These are phyloP conservation scores for Beroe ovata DNA, from an alignment of 37 sponge, comb jelly and placozoan species.

Conservation along the genomic window DNA sequence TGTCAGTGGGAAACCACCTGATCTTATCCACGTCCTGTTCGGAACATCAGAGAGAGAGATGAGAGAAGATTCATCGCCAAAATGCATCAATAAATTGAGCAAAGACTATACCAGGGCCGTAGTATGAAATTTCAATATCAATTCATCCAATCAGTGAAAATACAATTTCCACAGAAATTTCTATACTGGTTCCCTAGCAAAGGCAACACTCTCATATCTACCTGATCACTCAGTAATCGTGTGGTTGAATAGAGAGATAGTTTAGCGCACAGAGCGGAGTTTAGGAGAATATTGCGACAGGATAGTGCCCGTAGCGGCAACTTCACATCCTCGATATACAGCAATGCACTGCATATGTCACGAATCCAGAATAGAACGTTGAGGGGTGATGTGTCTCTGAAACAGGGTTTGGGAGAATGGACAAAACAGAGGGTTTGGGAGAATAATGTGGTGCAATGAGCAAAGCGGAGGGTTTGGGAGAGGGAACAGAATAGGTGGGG, in stretches of 20 bases:
- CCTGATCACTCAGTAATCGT: slow-evolving; percentile 26
- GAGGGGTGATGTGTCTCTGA: slow-evolving; percentile 18
- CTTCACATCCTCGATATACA: not conserved
- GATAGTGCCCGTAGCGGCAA: slow-evolving; percentile 12
- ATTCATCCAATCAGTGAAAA: no score
- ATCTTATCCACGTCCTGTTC: slow-evolving; percentile 17
- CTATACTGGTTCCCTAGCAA: no score
- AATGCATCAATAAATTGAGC: no score
- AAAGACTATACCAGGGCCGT: no score
- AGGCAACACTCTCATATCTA: no score
- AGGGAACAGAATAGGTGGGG: no score
- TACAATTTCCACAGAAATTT: no score
- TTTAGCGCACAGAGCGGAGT: slow-evolving; percentile 49
- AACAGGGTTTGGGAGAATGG: not conserved
- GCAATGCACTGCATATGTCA: slow-evolving; percentile 25
- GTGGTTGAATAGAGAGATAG: slow-evolving; percentile 40
- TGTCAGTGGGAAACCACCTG: slow-evolving; percentile 11
- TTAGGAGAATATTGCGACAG: slow-evolving; percentile 56
- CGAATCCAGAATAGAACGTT: slow-evolving; percentile 39
- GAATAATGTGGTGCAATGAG: no score
- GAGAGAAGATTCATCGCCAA: not conserved
- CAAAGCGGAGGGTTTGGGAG: no score
- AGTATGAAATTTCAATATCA: no score
- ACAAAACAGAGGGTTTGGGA: no score
- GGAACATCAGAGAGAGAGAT: not conserved